Evolutionary conservation across 2,113 vertebrate genomes (phyloP).

Genomic region (Nothoprocta pentlandii): DNA sequence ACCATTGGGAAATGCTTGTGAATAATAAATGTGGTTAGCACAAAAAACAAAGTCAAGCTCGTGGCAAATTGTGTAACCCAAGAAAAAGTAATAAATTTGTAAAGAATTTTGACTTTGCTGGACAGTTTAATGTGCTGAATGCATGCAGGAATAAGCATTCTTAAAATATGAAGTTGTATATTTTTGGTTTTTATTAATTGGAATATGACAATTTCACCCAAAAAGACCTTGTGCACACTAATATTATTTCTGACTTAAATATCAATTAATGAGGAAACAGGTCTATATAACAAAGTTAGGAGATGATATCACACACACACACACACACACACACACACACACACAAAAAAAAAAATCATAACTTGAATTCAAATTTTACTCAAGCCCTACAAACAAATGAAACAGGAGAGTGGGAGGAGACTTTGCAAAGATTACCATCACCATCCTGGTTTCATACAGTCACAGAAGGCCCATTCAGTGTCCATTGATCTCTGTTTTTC

Average conservation of each 20-base stretch:
- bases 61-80: neutral
- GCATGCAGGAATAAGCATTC: neutral
- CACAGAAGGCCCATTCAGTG: neutral
- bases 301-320: neutral
- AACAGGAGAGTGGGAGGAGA: neutral
- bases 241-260: neutral
- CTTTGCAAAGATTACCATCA: neutral
- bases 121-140: neutral
- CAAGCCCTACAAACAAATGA: neutral
- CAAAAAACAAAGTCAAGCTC: neutral
- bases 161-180: neutral
- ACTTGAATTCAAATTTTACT: neutral
- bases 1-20: neutral
- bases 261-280: fast-evolving
- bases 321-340: neutral
- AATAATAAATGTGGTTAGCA: neutral
- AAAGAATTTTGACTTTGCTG: neutral
- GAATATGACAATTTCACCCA: neutral
- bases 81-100: neutral
- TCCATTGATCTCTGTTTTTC: neutral
- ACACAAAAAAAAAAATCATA: neutral
- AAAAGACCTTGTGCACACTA: neutral
- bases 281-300: neutral
- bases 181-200: neutral
- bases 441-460: fast-evolving